These are phyloP conservation scores for Pseudanteris insignis DNA, from an alignment of 2,888 invertebrate species.

Conservation along the genomic window DNA sequence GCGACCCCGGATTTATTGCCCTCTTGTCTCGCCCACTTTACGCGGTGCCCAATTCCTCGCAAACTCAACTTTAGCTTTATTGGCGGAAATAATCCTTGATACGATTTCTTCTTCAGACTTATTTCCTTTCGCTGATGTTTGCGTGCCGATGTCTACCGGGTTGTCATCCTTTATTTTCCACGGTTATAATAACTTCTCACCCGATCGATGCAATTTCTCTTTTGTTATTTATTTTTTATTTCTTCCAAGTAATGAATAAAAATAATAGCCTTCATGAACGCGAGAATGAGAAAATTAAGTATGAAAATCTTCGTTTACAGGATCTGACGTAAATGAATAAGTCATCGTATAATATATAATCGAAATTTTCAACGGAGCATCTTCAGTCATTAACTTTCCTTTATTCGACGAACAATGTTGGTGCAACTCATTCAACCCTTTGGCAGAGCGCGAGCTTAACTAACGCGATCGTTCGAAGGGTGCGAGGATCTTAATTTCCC, in stretches of 20 bases:
- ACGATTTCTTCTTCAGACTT: slow-evolving; percentile 57
- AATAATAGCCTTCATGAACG: too few relatives aligned
- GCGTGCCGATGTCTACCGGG: slow-evolving; percentile 28
- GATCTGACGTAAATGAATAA: too few relatives aligned
- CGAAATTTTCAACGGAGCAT: slow-evolving; percentile 12
- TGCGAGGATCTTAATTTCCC: slow-evolving; percentile 55
- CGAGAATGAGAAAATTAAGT: too few relatives aligned
- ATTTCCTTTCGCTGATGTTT: slow-evolving; percentile 42
- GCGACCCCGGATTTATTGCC: slow-evolving; percentile 63
- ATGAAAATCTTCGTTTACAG: too few relatives aligned
- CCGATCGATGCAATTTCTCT: too few relatives aligned
- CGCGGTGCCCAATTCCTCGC: slow-evolving; percentile 46
- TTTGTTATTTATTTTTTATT: slow-evolving; percentile 13
- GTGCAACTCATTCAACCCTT: slow-evolving; percentile 48
- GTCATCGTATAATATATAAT: too few relatives aligned
- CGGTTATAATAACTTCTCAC: too few relatives aligned
- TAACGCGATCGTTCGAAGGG: slow-evolving; percentile 41
- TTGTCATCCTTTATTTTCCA: too few relatives aligned
- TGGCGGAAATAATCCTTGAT: slow-evolving; percentile 65
- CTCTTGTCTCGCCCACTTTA: slow-evolving; percentile 50
- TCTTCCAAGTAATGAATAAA: too few relatives aligned
- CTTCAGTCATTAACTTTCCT: slow-evolving; percentile 41
- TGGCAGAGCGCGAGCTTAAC: slow-evolving; percentile 34
- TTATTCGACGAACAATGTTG: slow-evolving; percentile 38
- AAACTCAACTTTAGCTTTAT: slow-evolving; percentile 62